Evolutionary conservation across 2,888 invertebrate species (phyloP).

Genomic region (Acanthosoma haemorrhoidale): DNA sequence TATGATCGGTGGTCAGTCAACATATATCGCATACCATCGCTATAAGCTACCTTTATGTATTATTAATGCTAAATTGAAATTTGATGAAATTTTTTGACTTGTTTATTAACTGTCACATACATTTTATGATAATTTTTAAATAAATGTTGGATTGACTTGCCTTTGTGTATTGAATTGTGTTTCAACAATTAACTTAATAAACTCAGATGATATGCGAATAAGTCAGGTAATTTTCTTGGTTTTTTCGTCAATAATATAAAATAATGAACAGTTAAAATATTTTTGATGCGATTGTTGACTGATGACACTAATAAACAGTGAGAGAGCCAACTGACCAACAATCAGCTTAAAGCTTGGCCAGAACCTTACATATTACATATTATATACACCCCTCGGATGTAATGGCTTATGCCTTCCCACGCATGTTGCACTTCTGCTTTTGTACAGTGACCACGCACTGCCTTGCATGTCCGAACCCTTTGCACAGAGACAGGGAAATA

Average conservation of each 20-base stretch:
- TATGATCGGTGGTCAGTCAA: background rate
- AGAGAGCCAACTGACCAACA: slow-evolving; percentile 26
- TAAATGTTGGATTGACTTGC: no score
- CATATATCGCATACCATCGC: no score
- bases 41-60: no score
- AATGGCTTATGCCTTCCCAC: slow-evolving; percentile 3
- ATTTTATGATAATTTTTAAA: background rate
- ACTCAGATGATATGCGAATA: no score
- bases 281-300: background rate
- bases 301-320: background rate
- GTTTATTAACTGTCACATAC: background rate
- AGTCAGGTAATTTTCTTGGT: no score
- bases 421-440: slow-evolving; percentile 20
- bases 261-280: no score
- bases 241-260: no score
- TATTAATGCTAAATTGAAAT: no score
- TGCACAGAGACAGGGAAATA: slow-evolving; percentile 25
- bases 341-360: slow-evolving; percentile 20
- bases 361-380: background rate
- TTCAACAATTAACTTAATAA: no score
- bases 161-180: no score
- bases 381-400: slow-evolving; percentile 20
- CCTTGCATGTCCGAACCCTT: slow-evolving; percentile 15
- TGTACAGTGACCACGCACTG: slow-evolving; percentile 9
- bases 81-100: background rate